Base-by-base conservation (phyloP, 2,113 vertebrate species). In the Crotalus helleri region DNA sequence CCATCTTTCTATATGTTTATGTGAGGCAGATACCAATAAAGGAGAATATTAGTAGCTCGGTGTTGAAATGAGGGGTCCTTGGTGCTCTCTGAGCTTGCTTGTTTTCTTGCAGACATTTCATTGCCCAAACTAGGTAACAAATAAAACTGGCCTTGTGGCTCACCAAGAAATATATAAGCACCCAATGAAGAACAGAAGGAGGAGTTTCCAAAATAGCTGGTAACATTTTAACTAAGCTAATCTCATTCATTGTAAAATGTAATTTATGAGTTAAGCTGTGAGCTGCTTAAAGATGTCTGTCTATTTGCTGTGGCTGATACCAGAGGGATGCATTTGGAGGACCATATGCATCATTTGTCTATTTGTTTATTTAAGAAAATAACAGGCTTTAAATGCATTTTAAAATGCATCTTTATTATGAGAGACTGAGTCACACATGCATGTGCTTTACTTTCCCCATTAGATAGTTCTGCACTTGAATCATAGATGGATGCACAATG, bases 181-280 rank as follows among this genome's bases (percentile, higher is more conserved):
- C 1, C 17, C 12, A 92, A 2, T 54, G 49, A 33, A 89, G 55
- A 0, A 0, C 29, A 94, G 88, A 86, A 91, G 69, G 89, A 29
- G 95, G 94, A 96, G 92, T 94, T 96, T 95, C 94, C 0, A 1
- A 88, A 94, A 92, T 10, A 49, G 95, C 94, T 94, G 92, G 93
- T 97, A 95, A 95, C 95, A 96, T 96, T 97, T 97, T 94, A 93
- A 46, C 85, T 69, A 95, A 94, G 85, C 92, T 94, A 81, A 26
- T 85, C 92, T 96, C 96, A 96, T 97, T 93, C 92, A 95, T 96
- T 96, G 96, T 11, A 2, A 23, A 90, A 87, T 59, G 91, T 46
- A n/a, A 57, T 92, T 93, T 89, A 87, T 94, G 92, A 95, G 90
- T 90, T 95, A 87, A 93, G 21, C 89, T 96, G 90, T 94, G 95